These are phyloP conservation scores for Naja naja DNA, from an alignment of 2,113 vertebrate genomes.

Conservation along the genomic window DNA sequence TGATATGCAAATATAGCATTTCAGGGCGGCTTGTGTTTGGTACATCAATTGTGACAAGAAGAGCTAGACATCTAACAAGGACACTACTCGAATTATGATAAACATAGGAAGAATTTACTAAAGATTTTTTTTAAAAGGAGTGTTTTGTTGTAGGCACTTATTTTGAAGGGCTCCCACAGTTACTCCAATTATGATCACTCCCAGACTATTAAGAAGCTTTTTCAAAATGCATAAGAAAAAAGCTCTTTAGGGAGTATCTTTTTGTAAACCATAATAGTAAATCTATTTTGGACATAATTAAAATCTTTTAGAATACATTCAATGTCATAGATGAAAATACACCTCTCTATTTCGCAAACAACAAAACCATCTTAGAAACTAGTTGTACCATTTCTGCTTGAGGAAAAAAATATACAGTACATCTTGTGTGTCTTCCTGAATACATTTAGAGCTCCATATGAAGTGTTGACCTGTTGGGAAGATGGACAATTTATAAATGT, in stretches of 20 bases:
- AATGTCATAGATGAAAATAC: not conserved
- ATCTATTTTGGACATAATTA: not conserved
- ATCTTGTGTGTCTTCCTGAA: not conserved
- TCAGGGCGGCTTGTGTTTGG: not conserved
- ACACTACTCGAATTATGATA: constrained; percentile 4
- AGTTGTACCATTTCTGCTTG: not conserved
- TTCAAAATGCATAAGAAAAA: not conserved
- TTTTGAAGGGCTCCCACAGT: constrained; percentile 12
- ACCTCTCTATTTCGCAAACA: not conserved
- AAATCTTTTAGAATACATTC: not conserved
- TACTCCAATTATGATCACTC: not conserved
- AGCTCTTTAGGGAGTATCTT: not conserved
- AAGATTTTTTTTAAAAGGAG: not conserved
- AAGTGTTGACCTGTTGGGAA: not conserved
- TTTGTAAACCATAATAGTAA: constrained; percentile 19
- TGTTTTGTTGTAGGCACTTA: not conserved
- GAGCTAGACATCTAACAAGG: constrained; percentile 1
- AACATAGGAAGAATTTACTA: constrained; percentile 20
- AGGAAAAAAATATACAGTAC: not conserved
- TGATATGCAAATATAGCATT: constrained; percentile 33
- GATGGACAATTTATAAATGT: not conserved
- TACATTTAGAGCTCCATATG: not conserved
- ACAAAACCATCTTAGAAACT: not conserved
- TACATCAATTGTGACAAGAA: not conserved
- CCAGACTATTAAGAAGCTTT: not conserved